Conservation (phyloP, 2,113 vertebrate genomes). For the Litocranius walleri region DNA sequence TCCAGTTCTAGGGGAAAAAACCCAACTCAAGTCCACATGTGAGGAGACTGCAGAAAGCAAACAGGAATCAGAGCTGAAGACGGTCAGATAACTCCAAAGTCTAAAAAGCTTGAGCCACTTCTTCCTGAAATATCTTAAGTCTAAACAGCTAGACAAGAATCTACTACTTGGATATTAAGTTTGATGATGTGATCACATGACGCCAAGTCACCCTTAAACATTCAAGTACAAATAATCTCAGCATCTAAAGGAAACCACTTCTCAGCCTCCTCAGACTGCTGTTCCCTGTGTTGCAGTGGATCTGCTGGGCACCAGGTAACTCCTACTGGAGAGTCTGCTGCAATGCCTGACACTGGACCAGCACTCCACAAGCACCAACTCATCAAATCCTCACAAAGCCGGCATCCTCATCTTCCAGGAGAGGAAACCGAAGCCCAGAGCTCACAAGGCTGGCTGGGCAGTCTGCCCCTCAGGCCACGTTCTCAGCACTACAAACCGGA, state of each 20-base stretch:
- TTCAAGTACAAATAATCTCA: neutral
- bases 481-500: neutral
- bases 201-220: constrained; percentile 3
- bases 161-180: neutral
- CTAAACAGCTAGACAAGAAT: neutral
- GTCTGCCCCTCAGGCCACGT: neutral
- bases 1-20: neutral
- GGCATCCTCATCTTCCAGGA: neutral
- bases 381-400: neutral
- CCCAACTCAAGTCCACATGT: neutral
- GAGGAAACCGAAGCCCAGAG: neutral
- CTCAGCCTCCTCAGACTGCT: neutral
- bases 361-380: neutral
- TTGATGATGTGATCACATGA: neutral
- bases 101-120: neutral
- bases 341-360: neutral
- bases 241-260: neutral
- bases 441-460: neutral
- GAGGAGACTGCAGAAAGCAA: neutral
- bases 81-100: neutral
- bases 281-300: neutral
- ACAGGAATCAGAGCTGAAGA: neutral
- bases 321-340: neutral
- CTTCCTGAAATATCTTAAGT: neutral
- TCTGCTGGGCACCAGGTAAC: neutral